Base-by-base conservation (phyloP, 2,113 vertebrate species). In the Hirundichthys speculiger region DNA sequence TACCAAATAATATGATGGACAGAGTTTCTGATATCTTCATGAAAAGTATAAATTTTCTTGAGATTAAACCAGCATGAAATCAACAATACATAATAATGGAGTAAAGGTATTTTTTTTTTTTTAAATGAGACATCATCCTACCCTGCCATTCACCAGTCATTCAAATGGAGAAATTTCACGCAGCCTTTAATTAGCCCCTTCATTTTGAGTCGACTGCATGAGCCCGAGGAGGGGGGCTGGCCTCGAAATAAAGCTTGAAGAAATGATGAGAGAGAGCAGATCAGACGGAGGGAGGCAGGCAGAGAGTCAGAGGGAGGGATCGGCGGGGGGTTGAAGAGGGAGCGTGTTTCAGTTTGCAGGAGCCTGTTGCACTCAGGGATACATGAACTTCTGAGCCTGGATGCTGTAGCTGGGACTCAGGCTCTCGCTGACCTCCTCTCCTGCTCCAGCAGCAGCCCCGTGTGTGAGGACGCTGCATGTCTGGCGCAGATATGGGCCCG, bases 111-210 rank as follows among this genome's bases (percentile, higher is more conserved):
- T n/a, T n/a, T n/a, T n/a, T n/a, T n/a, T n/a, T n/a, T n/a, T n/a
- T n/a, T n/a, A n/a, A n/a, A n/a, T n/a, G n/a, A n/a, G n/a, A n/a
- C n/a, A n/a, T n/a, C n/a, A n/a, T n/a, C n/a, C n/a, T n/a, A n/a
- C n/a, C n/a, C n/a, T n/a, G n/a, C 41, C 57, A 39, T 48, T 58
- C 68, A 74, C 78, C 42, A 46, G 20, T 27, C 13, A n/a, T 55
- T 55, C 16, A 43, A 34, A 34, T 34, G 58, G 45, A 55, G 62
- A 60, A 47, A 68, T 84, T 57, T 69, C 10, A 65, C 5, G 13
- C 64, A 79, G 70, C 59, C 86, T 90, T 50, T 88, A 90, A 90
- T 89, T 84, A 86, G 39, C 16, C 4, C 9, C 64, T 54, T 79
- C 11, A 45, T 50, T 69, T 66, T 41, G 61, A 65, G 69, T 68